A percentile compares a stretch with the other conserved stretches of the same genome.
Conservation (phyloP, 2,888 invertebrate genomes). For the Smittia sp. region DNA sequence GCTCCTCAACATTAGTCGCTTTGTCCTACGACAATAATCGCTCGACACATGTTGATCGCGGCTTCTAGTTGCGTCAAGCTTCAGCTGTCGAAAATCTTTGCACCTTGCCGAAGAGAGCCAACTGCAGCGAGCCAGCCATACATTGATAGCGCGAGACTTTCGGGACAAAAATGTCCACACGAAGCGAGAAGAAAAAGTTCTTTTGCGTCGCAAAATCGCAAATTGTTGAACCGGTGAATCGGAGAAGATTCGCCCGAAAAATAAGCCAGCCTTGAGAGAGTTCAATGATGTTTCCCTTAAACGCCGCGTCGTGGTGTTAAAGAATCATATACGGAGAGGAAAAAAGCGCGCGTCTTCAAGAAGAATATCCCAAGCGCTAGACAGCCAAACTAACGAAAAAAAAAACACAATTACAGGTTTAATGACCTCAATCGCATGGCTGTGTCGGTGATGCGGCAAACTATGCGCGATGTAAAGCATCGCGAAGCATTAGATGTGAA, state of each 20-base stretch:
- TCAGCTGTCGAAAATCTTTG: background rate
- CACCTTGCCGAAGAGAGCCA: background rate
- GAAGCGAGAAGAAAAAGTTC: background rate
- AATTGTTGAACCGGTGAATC: conserved; percentile 10
- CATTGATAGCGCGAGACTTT: background rate
- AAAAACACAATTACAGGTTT: conserved; percentile 28
- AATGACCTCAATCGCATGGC: conserved; percentile 32
- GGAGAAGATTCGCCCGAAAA: conserved; percentile 25
- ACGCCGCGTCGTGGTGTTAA: conserved; percentile 12
- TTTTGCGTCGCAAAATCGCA: conserved; percentile 7
- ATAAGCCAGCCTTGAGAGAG: conserved; percentile 35
- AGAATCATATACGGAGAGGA: background rate
- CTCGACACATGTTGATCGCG: background rate
- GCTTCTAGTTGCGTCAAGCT: background rate
- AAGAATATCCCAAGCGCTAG: conserved; percentile 16
- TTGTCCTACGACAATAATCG: background rate
- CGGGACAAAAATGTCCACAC: background rate
- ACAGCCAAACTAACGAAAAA: conserved; percentile 8
- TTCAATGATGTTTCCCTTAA: conserved; percentile 28
- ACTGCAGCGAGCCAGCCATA: background rate
- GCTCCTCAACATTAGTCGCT: background rate
- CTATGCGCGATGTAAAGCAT: background rate
- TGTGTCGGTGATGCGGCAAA: background rate
- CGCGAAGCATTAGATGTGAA: background rate
- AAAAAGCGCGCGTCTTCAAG: conserved; percentile 28